phyloP scores from a whole-genome alignment of 2,113 vertebrate genomes.

The Rhabdomys dilectus region DNA sequence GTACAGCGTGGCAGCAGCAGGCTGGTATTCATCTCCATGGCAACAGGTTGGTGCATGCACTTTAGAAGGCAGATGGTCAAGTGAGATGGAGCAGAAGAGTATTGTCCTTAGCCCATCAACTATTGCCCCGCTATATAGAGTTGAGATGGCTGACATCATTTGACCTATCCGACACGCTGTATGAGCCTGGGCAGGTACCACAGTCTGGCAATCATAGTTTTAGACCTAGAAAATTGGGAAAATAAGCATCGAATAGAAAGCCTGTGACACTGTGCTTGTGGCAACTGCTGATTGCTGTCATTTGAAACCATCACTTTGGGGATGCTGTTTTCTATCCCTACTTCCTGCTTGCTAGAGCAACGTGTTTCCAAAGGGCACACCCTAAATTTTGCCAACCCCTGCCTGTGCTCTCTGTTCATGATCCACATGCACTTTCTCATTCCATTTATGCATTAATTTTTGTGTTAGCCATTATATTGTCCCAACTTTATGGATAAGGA shows the following conservation, averaged over 20 bases:
- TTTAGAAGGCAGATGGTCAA: no score
- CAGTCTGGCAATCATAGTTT: not conserved
- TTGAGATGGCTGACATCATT: not conserved
- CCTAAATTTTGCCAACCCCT: not conserved
- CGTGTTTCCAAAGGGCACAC: not conserved
- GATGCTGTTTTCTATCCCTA: not conserved
- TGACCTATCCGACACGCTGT: not conserved
- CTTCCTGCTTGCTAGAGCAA: not conserved
- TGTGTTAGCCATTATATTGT: rapidly evolving
- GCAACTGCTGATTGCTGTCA: not conserved
- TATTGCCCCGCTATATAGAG: not conserved
- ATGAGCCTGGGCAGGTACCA: not conserved
- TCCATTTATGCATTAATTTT: not conserved
- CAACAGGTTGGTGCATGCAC: constrained; percentile 89
- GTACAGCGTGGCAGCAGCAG: constrained; percentile 83
- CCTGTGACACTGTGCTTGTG: rapidly evolving
- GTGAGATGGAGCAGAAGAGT: not conserved
- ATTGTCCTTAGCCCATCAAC: rapidly evolving
- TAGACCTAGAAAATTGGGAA: not conserved
- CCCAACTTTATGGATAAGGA: not conserved
- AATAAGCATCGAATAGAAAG: not conserved
- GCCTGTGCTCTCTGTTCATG: not conserved
- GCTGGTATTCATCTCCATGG: constrained; percentile 97
- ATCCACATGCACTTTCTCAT: not conserved
- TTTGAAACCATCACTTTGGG: not conserved